Evolutionary conservation across 2,113 vertebrate genomes (phyloP).

Genomic region (Oncorhynchus keta): DNA sequence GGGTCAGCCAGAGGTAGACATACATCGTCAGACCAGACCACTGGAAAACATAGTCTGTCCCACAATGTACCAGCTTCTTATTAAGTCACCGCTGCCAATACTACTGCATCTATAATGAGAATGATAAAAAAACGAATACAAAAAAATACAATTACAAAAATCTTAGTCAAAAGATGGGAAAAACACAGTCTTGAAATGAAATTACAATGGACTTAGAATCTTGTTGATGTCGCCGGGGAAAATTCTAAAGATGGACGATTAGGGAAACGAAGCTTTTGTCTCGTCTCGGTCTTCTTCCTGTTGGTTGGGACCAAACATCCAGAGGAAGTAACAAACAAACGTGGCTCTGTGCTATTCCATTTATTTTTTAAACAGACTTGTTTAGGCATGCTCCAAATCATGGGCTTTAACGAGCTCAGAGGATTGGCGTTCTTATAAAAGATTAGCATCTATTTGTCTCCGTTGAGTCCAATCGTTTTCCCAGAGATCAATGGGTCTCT

Average conservation of each 20-base stretch:
- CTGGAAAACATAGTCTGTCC: background rate
- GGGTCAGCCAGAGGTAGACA: conserved; percentile 58
- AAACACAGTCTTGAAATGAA: too few species aligned
- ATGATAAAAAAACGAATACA: background rate
- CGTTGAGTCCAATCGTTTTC: conserved; percentile 74
- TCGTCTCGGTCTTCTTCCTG: conserved; percentile 32
- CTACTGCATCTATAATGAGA: too few species aligned
- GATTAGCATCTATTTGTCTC: conserved; percentile 61
- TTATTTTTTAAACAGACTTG: too few species aligned
- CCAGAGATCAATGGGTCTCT: conserved; percentile 64
- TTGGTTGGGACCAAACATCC: conserved; percentile 52
- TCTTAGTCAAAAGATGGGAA: too few species aligned
- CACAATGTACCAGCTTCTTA: background rate
- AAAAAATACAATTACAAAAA: background rate
- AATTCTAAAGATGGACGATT: conserved; percentile 34
- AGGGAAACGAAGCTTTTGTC: conserved; percentile 40
- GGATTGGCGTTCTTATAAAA: too few species aligned
- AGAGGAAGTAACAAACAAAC: conserved; percentile 55
- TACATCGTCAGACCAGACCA: conserved; percentile 17
- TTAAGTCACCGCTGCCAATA: background rate
- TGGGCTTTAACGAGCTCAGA: too few species aligned
- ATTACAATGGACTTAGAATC: too few species aligned
- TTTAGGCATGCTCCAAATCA: too few species aligned
- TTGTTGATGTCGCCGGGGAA: too few species aligned
- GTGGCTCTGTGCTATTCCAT: conserved; percentile 39